Evolutionary conservation across 2,888 invertebrate species (phyloP).

Genomic region (Drosophila macrospina): DNA sequence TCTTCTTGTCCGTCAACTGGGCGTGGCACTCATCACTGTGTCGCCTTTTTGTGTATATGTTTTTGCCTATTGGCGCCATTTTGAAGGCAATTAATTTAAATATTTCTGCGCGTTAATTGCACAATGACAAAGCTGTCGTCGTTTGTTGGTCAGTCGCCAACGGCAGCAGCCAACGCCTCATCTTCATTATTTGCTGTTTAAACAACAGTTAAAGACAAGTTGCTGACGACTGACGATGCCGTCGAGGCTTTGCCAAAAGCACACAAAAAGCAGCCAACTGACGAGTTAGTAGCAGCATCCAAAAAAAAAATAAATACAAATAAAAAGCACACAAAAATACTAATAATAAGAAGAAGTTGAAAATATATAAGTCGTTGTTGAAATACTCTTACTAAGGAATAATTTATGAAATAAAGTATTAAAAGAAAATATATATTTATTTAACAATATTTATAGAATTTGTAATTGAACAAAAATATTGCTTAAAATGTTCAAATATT

Average conservation of each 20-base stretch:
- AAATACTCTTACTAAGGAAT: not conserved
- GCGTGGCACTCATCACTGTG: conserved; percentile 46
- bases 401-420: not conserved
- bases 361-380: too few species aligned
- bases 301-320: conserved; percentile 32
- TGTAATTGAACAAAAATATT: too few species aligned
- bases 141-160: conserved; percentile 45
- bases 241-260: conserved; percentile 56
- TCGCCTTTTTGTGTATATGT: conserved; percentile 6
- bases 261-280: conserved; percentile 47
- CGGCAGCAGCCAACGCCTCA: conserved; percentile 51
- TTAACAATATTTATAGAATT: too few species aligned
- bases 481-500: too few species aligned
- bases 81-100: conserved; percentile 74
- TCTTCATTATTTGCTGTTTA: conserved; percentile 70
- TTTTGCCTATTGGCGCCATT: conserved; percentile 68
- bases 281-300: conserved; percentile 53
- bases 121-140: conserved; percentile 74
- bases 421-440: too few species aligned
- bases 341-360: conserved; percentile 17
- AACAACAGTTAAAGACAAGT: conserved; percentile 74
- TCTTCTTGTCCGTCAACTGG: conserved; percentile 41
- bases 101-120: conserved; percentile 74
- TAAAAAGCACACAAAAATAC: conserved; percentile 19
- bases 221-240: conserved; percentile 52